phyloP scores from a whole-genome alignment of 2,888 invertebrate genomes.

The Cheilosia variabilis region DNA sequence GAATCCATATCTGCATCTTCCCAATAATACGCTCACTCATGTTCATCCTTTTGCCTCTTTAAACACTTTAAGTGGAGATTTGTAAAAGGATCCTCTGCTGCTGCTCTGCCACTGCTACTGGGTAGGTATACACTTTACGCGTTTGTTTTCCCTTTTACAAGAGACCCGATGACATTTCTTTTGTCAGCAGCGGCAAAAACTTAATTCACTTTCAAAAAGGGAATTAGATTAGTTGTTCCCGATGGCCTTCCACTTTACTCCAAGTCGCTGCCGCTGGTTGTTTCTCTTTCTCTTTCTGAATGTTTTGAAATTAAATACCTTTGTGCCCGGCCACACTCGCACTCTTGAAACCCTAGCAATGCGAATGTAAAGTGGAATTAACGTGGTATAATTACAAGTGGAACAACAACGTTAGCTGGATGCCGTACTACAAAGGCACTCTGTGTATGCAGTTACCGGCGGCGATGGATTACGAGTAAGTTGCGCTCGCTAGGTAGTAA shows the following conservation, averaged over 20 bases:
- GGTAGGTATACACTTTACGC: conserved; percentile 18
- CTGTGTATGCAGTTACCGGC: conserved; percentile 3
- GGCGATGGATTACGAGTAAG: conserved; percentile 48
- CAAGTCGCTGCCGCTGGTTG: not conserved
- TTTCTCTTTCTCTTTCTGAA: not conserved
- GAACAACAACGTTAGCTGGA: conserved; percentile 61
- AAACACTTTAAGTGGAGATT: conserved; percentile 66
- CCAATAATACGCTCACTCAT: conserved; percentile 44
- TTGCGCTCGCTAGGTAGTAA: conserved; percentile 28
- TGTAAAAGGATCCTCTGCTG: conserved; percentile 64
- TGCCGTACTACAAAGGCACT: conserved; percentile 49
- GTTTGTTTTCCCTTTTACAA: conserved; percentile 34
- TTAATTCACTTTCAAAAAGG: conserved; percentile 64
- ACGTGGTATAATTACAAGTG: conserved; percentile 74
- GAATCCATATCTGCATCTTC: conserved; percentile 37
- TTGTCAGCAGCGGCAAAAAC: conserved; percentile 59
- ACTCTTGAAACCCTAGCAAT: conserved; percentile 65
- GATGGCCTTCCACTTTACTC: conserved; percentile 31
- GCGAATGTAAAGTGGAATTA: conserved; percentile 72
- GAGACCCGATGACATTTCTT: conserved; percentile 63
- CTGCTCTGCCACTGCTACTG: conserved; percentile 1
- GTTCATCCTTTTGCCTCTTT: conserved; percentile 45
- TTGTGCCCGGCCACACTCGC: conserved; percentile 60
- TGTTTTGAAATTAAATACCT: conserved; percentile 70
- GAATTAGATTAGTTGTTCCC: conserved; percentile 64